These are phyloP conservation scores for Falco peregrinus DNA, from an alignment of 2,797 vertebrate species.

Conservation along the genomic window DNA sequence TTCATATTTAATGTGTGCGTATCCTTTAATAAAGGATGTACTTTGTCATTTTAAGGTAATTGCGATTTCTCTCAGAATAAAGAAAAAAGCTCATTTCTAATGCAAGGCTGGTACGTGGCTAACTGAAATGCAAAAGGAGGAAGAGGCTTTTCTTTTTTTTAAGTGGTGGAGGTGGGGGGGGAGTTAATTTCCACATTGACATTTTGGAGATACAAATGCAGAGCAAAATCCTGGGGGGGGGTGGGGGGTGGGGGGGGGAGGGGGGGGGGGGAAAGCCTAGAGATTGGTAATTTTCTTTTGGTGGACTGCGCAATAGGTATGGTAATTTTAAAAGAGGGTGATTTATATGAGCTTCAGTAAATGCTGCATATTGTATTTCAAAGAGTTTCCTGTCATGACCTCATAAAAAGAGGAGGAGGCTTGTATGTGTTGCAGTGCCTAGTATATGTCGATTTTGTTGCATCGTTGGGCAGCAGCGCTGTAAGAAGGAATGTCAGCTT, in stretches of 20 bases:
- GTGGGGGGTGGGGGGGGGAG: too few species aligned
- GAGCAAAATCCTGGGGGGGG: conserved; percentile 39
- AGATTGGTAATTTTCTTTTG: conserved; percentile 78
- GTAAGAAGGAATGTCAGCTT: conserved; percentile 97
- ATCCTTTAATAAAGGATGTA: conserved; percentile 73
- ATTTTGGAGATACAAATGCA: conserved; percentile 69
- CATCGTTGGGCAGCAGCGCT: conserved; percentile 94
- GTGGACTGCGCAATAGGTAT: conserved; percentile 80
- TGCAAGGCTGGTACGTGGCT: conserved; percentile 67
- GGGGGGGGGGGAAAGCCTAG: conserved; percentile 1
- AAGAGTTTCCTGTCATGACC: conserved; percentile 89
- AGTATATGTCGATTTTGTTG: conserved; percentile 91
- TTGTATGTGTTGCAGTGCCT: conserved; percentile 87
- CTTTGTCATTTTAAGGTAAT: conserved; percentile 76
- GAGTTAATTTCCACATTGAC: conserved; percentile 71
- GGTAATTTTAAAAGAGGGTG: conserved; percentile 81
- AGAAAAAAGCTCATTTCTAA: conserved; percentile 67
- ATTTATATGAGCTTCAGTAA: conserved; percentile 87
- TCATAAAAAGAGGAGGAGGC: conserved; percentile 90
- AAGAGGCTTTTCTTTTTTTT: conserved; percentile 22
- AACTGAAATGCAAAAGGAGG: conserved; percentile 63
- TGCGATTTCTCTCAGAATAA: conserved; percentile 75
- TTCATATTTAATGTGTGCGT: conserved; percentile 64
- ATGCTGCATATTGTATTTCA: conserved; percentile 87
- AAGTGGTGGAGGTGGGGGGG: not conserved